Evolutionary conservation across 2,113 vertebrate species (phyloP).

Genomic region (Sakesphorus luctuosus): DNA sequence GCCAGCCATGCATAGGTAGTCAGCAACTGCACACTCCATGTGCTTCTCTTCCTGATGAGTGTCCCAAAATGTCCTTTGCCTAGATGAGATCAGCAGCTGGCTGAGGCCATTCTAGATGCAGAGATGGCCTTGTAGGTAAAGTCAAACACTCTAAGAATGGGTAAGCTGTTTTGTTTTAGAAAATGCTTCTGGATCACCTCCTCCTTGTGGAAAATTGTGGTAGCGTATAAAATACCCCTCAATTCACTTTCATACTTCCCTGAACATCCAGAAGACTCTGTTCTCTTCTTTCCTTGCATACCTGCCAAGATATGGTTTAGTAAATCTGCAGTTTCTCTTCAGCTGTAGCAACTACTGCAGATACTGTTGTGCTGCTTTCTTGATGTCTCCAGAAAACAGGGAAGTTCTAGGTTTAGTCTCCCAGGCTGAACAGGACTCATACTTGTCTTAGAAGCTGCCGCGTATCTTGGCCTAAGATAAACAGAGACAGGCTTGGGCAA

Average conservation of each 20-base stretch:
- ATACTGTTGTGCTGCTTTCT: background rate
- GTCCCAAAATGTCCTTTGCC: background rate
- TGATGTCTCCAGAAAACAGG: background rate
- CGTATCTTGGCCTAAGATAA: background rate
- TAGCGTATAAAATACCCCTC: background rate
- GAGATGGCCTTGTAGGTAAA: background rate
- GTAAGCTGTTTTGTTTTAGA: background rate
- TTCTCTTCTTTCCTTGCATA: background rate
- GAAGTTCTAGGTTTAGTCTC: background rate
- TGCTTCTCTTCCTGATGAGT: background rate
- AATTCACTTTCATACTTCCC: background rate
- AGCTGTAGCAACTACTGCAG: background rate
- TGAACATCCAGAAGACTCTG: background rate
- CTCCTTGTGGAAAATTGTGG: background rate
- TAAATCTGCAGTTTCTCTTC: background rate
- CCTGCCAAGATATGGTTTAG: background rate
- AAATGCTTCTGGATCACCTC: background rate
- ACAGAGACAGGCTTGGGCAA: background rate
- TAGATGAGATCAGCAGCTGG: background rate
- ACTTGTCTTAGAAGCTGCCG: background rate
- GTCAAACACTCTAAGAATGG: background rate
- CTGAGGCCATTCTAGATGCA: background rate
- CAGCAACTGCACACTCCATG: background rate
- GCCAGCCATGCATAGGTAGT: background rate
- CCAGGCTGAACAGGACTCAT: background rate